These are phyloP conservation scores for Catalaphyllia jardinei DNA, from an alignment of 64 coral and sea anemone species.

Conservation along the genomic window DNA sequence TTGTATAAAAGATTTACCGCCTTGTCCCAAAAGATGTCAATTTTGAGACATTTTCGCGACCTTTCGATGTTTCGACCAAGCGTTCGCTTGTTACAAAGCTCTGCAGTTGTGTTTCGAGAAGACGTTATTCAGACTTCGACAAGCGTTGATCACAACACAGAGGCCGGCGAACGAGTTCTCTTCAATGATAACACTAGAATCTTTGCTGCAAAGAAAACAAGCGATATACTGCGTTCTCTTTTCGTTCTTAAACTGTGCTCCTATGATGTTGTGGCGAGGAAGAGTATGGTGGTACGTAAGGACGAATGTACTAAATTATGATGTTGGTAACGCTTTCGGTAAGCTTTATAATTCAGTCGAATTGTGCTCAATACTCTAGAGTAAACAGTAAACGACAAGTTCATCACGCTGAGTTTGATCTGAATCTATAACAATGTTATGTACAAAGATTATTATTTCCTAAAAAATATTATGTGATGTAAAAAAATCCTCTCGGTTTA, in stretches of 20 bases:
- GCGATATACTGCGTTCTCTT: slow-evolving; percentile 43
- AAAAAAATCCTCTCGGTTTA: too few relatives aligned
- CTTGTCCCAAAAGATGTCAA: too few relatives aligned
- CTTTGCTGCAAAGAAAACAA: slow-evolving; percentile 21
- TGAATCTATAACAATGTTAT: too few relatives aligned
- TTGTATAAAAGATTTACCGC: too few relatives aligned
- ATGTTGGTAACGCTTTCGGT: too few relatives aligned
- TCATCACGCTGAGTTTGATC: too few relatives aligned
- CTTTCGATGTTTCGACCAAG: neutral
- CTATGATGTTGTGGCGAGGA: slow-evolving; percentile 38
- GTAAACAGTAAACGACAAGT: too few relatives aligned
- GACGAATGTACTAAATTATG: neutral
- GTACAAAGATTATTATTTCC: too few relatives aligned
- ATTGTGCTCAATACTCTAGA: too few relatives aligned
- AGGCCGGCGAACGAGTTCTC: neutral
- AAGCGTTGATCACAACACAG: neutral
- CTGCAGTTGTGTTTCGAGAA: neutral
- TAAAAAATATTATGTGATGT: too few relatives aligned
- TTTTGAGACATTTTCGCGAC: neutral
- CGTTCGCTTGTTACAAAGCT: neutral
- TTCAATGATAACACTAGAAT: slow-evolving; percentile 3
- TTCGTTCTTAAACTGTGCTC: slow-evolving; percentile 54
- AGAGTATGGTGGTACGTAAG: slow-evolving; percentile 43
- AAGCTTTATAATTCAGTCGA: too few relatives aligned
- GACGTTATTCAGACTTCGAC: neutral